A percentile compares a stretch with the other conserved stretches of the same genome.
These are phyloP conservation scores for Argyrosomus regius DNA, from an alignment of 2,797 vertebrate genomes.

Conservation along the genomic window DNA sequence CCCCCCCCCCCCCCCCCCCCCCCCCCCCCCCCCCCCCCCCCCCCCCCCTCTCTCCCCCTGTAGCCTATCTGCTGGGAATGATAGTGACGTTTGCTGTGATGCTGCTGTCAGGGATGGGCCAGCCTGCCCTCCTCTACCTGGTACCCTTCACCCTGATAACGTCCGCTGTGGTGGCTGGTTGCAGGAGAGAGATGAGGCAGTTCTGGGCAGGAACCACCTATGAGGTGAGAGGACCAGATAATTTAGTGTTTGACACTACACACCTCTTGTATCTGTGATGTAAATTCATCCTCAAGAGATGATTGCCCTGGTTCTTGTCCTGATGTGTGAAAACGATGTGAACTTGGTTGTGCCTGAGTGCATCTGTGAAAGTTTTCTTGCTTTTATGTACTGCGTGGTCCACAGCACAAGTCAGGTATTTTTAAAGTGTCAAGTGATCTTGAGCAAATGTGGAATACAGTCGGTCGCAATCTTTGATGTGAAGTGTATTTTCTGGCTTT, in stretches of 20 bases:
- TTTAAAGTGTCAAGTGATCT: neutral
- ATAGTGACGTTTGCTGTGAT: constrained; percentile 91
- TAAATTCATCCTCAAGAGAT: neutral
- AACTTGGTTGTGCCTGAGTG: neutral
- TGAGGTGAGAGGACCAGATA: constrained; percentile 85
- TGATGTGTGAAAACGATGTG: neutral
- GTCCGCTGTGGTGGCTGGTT: constrained; percentile 88
- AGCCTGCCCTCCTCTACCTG: constrained; percentile 96
- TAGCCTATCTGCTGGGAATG: constrained; percentile 95
- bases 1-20: too few species aligned
- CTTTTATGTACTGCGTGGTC: neutral
- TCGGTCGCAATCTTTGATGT: neutral
- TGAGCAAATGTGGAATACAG: neutral
- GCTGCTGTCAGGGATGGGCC: constrained; percentile 91
- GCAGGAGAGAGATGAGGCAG: constrained; percentile 90
- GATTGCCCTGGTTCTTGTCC: neutral
- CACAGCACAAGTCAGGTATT: neutral
- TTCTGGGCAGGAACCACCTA: constrained; percentile 94
- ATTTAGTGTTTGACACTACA: neutral
- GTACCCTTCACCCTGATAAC: constrained; percentile 94
- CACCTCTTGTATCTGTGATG: neutral
- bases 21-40: too few species aligned
- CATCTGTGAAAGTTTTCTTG: neutral
- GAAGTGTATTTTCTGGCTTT: neutral
- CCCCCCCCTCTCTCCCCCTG: constrained; percentile 16